phyloP scores from a whole-genome alignment of 2,113 vertebrate species.

The Dromaius novaehollandiae region DNA sequence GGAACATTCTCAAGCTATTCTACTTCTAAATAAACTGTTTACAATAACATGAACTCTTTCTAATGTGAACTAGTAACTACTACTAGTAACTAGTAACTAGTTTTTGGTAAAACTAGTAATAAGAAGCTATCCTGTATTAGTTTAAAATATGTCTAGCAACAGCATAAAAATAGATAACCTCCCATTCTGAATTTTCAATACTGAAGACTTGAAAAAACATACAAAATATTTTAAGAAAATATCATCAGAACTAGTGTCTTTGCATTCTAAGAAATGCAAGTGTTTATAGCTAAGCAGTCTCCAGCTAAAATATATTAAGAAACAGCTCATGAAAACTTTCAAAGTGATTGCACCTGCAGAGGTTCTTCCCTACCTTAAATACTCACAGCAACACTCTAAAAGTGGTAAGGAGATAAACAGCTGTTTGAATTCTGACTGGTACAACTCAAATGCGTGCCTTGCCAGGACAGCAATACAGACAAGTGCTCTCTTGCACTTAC shows the following conservation, averaged over 20 bases:
- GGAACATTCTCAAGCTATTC: neutral
- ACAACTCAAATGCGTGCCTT: conserved; percentile 79
- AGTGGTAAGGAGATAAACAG: conserved; percentile 84
- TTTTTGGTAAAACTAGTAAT: neutral
- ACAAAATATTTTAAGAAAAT: neutral
- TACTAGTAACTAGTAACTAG: neutral
- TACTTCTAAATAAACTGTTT: neutral
- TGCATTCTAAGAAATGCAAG: conserved; percentile 15
- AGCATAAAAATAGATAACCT: neutral
- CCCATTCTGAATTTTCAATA: neutral
- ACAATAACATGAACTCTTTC: neutral
- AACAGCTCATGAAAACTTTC: neutral
- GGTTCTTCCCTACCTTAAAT: conserved; percentile 78
- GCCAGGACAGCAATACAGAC: conserved; percentile 73
- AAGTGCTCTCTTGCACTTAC: conserved; percentile 47
- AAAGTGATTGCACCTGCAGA: conserved; percentile 38
- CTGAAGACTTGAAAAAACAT: neutral
- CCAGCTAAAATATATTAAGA: conserved; percentile 74
- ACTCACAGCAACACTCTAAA: conserved; percentile 75
- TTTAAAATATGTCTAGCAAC: neutral
- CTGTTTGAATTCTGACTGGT: conserved; percentile 85
- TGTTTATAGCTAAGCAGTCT: conserved; percentile 54
- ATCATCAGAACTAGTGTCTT: neutral
- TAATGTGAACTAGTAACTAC: neutral
- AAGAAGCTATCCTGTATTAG: no score